Percentiles rank a stretch among this genome's conserved stretches.
phyloP scores from a whole-genome alignment of 2,888 invertebrate species.

The Ormia ochracea region DNA sequence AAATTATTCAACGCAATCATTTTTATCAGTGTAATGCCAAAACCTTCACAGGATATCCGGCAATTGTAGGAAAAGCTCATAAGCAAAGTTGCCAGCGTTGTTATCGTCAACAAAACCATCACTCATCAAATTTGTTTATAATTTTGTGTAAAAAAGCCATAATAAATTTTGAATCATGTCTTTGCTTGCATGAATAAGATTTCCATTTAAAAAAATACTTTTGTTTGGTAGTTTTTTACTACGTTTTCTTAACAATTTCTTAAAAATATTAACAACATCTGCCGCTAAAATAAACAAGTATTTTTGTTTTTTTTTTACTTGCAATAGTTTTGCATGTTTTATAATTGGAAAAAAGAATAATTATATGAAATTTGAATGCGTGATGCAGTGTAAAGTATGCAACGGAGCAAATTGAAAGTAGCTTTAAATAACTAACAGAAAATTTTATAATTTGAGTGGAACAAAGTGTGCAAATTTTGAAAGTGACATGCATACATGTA shows the following conservation, averaged over 20 bases:
- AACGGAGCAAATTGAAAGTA: no score
- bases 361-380: neutral
- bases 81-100: no score
- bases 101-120: neutral
- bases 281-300: neutral
- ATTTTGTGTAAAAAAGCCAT: no score
- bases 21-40: slow-evolving; percentile 8
- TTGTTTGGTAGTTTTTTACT: no score
- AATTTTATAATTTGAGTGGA: neutral
- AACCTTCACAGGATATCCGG: slow-evolving; percentile 50
- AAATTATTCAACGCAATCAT: neutral
- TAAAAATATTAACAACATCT: slow-evolving; percentile 16
- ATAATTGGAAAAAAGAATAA: slow-evolving; percentile 15
- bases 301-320: slow-evolving; percentile 49
- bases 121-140: neutral
- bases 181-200: no score
- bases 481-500: neutral
- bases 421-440: neutral
- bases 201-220: no score
- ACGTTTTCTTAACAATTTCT: no score
- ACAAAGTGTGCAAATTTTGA: neutral
- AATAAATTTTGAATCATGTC: no score
- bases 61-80: slow-evolving; percentile 21
- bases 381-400: neutral
- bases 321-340: slow-evolving; percentile 23